Evolutionary conservation across 2,888 invertebrate species (phyloP).

Genomic region (Automeris io): DNA sequence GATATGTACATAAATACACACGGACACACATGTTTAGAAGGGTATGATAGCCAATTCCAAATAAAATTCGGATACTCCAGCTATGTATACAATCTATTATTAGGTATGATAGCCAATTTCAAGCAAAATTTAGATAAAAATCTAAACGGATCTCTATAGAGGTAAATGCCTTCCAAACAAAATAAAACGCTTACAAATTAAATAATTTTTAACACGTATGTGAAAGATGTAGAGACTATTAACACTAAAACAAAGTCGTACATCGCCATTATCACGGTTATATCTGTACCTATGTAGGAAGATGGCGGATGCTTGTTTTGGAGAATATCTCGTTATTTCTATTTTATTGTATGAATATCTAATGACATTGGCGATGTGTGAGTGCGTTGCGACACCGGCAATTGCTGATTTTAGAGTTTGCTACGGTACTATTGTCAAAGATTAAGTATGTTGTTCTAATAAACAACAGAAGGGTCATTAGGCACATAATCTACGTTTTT

Average conservation of each 20-base stretch:
- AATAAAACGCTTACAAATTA: too few species aligned
- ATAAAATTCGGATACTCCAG: too few species aligned
- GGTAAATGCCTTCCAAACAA: too few species aligned
- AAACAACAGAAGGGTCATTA: background rate
- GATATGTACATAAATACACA: too few species aligned
- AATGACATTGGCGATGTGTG: slow-evolving; percentile 36
- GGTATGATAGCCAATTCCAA: too few species aligned
- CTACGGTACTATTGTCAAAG: slow-evolving; percentile 55
- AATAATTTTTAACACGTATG: background rate
- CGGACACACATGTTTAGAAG: too few species aligned
- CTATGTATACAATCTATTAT: too few species aligned
- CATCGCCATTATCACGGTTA: background rate
- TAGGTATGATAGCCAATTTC: too few species aligned
- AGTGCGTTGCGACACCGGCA: slow-evolving; percentile 60
- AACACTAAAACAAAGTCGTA: background rate
- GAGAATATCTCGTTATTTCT: slow-evolving; percentile 65
- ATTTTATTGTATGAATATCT: slow-evolving; percentile 73
- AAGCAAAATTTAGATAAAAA: too few species aligned
- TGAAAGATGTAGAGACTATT: slow-evolving; percentile 3
- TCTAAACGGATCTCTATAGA: too few species aligned
- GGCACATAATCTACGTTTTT: too few species aligned
- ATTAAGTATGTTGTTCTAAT: slow-evolving; percentile 19
- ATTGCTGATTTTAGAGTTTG: slow-evolving; percentile 54
- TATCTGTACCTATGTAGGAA: slow-evolving; percentile 2
- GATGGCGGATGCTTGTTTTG: slow-evolving; percentile 21